Percentiles rank a stretch among this genome's conserved stretches.
Conservation (phyloP, 2,797 vertebrate species). For the Philypnodon macrostomus region DNA sequence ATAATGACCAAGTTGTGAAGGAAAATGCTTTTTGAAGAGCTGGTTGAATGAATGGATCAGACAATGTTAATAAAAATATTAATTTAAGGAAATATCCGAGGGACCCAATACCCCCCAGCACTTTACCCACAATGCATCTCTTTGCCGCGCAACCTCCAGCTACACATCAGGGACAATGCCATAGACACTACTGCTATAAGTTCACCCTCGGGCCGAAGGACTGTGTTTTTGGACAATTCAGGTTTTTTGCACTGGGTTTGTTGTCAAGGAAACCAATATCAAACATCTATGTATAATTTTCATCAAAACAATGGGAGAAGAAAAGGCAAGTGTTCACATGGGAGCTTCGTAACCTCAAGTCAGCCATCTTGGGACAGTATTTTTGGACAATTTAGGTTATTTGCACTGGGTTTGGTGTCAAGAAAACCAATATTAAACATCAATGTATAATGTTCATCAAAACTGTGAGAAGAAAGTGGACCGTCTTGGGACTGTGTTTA, state of each 20-base stretch:
- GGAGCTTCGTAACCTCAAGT: background rate
- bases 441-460: too few species aligned
- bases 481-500: too few species aligned
- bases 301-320: conserved; percentile 20
- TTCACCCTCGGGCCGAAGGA: conserved; percentile 51
- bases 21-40: conserved; percentile 37
- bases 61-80: conserved; percentile 40
- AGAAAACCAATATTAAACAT: too few species aligned
- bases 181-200: conserved; percentile 38
- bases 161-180: conserved; percentile 46
- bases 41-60: conserved; percentile 48
- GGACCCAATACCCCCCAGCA: conserved; percentile 73
- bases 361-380: background rate
- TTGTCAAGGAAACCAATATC: conserved; percentile 34
- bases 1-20: conserved; percentile 37
- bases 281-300: conserved; percentile 15
- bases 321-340: too few species aligned
- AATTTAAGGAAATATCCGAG: conserved; percentile 59
- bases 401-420: conserved; percentile 3
- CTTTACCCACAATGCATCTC: conserved; percentile 74
- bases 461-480: too few species aligned
- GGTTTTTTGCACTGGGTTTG: conserved; percentile 68
- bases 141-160: conserved; percentile 34
- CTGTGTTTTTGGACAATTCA: conserved; percentile 57
- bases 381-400: conserved; percentile 4